Evolutionary conservation across 2,113 vertebrate genomes (phyloP).

Genomic region (Thamnaconus septentrionalis): DNA sequence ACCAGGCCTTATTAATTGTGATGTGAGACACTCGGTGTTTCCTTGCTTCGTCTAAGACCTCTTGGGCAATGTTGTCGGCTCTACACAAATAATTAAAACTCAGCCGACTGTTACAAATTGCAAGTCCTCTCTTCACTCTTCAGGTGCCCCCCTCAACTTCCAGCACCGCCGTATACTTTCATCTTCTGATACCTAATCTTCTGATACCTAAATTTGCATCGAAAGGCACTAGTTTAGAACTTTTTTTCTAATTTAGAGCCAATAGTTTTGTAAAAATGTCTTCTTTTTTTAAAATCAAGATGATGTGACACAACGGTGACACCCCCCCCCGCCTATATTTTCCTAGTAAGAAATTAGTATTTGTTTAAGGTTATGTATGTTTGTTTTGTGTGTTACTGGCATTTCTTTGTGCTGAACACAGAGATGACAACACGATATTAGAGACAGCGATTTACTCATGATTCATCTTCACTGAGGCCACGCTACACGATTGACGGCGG

Average conservation of each 20-base stretch:
- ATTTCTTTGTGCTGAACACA: background rate
- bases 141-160: too few species aligned
- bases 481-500: background rate
- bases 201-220: background rate
- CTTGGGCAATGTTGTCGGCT: too few species aligned
- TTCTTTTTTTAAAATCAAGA: background rate
- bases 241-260: background rate
- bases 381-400: background rate
- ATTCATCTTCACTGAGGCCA: slow-evolving; percentile 35
- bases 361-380: too few species aligned
- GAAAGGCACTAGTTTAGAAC: background rate
- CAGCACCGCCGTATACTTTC: background rate
- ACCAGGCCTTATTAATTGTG: too few species aligned
- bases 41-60: too few species aligned
- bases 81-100: too few species aligned
- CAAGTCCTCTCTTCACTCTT: too few species aligned
- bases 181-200: background rate
- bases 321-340: background rate
- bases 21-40: too few species aligned
- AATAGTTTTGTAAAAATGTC: background rate
- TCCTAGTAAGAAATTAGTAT: too few species aligned
- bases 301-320: background rate
- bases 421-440: background rate
- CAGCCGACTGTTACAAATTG: too few species aligned
- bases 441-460: background rate